These are phyloP conservation scores for Onychorhynchus coronatus DNA, from an alignment of 2,113 vertebrate genomes.

Conservation along the genomic window DNA sequence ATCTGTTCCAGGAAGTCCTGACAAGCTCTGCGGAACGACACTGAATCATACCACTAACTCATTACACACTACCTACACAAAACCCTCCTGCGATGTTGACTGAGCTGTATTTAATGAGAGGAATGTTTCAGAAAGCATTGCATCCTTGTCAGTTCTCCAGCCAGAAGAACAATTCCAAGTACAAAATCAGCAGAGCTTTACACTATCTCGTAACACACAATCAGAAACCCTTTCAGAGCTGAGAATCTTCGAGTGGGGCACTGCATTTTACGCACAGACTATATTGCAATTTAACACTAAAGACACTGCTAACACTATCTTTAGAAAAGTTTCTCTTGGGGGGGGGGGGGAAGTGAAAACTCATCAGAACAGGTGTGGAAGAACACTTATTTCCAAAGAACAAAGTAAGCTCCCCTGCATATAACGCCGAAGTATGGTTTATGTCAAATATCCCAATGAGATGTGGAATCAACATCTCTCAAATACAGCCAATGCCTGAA, in stretches of 20 bases:
- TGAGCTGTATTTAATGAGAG: background rate
- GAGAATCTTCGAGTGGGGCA: rapidly evolving
- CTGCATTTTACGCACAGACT: background rate
- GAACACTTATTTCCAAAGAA: background rate
- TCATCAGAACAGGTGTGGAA: background rate
- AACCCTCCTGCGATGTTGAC: background rate
- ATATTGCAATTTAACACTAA: background rate
- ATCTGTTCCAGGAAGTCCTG: slow-evolving; percentile 41
- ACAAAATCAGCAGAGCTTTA: background rate
- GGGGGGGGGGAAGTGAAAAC: no score
- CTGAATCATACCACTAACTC: slow-evolving; percentile 13
- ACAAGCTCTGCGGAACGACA: slow-evolving; percentile 16
- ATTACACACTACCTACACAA: background rate
- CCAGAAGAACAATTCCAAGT: background rate
- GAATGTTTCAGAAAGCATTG: background rate
- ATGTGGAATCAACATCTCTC: background rate
- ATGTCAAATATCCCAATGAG: background rate
- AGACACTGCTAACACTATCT: background rate
- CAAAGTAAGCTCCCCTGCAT: background rate
- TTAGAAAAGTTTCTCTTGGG: background rate
- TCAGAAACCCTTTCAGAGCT: background rate
- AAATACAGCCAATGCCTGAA: background rate
- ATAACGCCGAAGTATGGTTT: background rate
- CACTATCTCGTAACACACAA: background rate
- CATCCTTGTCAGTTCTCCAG: background rate